Conservation (phyloP, 2,113 vertebrate species). For the Mastomys natalensis region DNA sequence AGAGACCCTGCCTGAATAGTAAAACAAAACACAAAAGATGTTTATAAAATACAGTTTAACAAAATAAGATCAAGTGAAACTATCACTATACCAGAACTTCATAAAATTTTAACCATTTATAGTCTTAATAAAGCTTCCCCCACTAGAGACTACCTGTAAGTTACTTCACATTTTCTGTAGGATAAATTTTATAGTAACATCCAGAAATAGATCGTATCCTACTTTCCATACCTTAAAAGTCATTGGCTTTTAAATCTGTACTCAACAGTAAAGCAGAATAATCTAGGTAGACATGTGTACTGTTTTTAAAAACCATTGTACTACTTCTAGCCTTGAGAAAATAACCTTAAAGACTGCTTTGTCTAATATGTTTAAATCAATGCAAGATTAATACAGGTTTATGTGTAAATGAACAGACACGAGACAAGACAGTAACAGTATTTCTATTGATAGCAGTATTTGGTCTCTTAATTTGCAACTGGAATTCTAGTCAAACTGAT, state of each 20-base stretch:
- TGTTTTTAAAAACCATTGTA: conserved; percentile 38
- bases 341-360: conserved; percentile 41
- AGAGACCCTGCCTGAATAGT: background rate
- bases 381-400: background rate
- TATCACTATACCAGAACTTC: background rate
- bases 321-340: background rate
- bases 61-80: conserved; percentile 7
- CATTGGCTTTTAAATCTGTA: background rate
- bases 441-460: background rate
- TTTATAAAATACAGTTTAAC: conserved; percentile 39
- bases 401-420: conserved; percentile 15
- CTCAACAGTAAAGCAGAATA: background rate
- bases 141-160: conserved; percentile 25
- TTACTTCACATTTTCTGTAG: background rate
- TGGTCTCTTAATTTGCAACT: background rate
- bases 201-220: background rate
- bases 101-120: conserved; percentile 19
- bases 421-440: background rate
- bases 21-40: background rate
- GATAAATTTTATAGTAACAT: conserved; percentile 52
- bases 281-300: background rate
- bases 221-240: conserved; percentile 52
- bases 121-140: conserved; percentile 13
- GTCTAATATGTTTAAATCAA: background rate
- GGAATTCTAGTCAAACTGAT: conserved; percentile 46